Base-by-base conservation (phyloP, 2,888 invertebrate genomes). In the Achlya flavicornis region DNA sequence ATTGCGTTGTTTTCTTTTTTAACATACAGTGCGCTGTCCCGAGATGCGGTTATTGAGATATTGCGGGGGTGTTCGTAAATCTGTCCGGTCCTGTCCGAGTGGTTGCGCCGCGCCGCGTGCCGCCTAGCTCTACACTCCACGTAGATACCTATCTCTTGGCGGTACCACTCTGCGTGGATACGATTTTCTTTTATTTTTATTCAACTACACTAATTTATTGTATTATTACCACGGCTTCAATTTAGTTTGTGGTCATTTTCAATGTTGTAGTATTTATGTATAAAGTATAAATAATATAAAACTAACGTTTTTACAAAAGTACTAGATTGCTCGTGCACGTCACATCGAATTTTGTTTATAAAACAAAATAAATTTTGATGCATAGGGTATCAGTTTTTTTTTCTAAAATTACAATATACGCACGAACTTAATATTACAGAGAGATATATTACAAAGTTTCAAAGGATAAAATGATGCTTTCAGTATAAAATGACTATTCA, bases 31-130 rank as follows among this genome's bases (percentile, higher is more conserved):
- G 70, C 73, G 75, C 77, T 75, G 75, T 76, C 74, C 72, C 69
- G 71, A 80, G 80, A 83, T 83, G 80, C 70, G 83, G 78, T 70
- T 62, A 66, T 19, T 67, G 68, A 81, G 84, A 88, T 86, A 85
- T 68, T 74, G 73, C 71, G 71, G 73, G 12, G 61, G 73, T 78
- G 79, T 83, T 79, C 87, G 89, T 89, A 90, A 90, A 90, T 90
- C 88, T 89, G 81, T 82, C 83, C 78, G 76, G 77, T 72, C 71
- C 72, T 71, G 76, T 70, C 69, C 16, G 43, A 43, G 60, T 41
- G 60, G 58, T 60, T 60, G 26, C 26, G 59, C 19, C 33, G 41
- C 59, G 68, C 68, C 63, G 64, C 33, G 41, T 41, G 68, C 68
- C 63, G 64, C 67, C 43, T 14, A 66, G 48, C 69, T 68, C 63